phyloP scores from a whole-genome alignment of 2,888 invertebrate genomes.

The Caenorhabditis imperialis region DNA sequence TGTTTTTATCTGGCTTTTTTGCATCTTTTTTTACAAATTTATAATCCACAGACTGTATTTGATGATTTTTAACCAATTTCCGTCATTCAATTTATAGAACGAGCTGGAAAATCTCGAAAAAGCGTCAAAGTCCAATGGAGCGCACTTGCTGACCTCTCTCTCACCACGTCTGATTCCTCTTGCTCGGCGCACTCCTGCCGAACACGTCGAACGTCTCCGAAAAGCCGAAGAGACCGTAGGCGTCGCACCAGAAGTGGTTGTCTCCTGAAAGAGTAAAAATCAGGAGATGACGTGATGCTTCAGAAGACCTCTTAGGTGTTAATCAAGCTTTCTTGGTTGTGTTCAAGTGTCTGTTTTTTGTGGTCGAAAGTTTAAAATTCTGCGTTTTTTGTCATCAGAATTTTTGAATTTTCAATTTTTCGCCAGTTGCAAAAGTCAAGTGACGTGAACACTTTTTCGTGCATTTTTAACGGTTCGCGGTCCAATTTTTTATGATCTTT shows the following conservation, averaged over 20 bases:
- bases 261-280: conserved; percentile 50
- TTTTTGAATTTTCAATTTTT: too few species aligned
- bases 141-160: conserved; percentile 5
- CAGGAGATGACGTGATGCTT: background rate
- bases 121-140: too few species aligned
- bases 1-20: too few species aligned
- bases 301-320: background rate
- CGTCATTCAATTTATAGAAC: background rate
- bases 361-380: conserved; percentile 24
- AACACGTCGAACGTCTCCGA: conserved; percentile 63
- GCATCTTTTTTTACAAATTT: background rate
- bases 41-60: too few species aligned
- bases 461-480: too few species aligned
- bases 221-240: conserved; percentile 63
- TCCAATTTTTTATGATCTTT: too few species aligned
- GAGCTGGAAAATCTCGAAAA: too few species aligned
- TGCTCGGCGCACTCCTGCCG: conserved; percentile 59
- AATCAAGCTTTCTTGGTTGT: background rate
- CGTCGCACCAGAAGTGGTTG: conserved; percentile 68
- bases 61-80: too few species aligned
- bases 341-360: background rate
- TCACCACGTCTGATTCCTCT: conserved; percentile 63
- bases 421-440: too few species aligned
- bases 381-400: too few species aligned
- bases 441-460: conserved; percentile 13